phyloP scores from a whole-genome alignment of 2,888 invertebrate species.

The Drosophila merina region DNA sequence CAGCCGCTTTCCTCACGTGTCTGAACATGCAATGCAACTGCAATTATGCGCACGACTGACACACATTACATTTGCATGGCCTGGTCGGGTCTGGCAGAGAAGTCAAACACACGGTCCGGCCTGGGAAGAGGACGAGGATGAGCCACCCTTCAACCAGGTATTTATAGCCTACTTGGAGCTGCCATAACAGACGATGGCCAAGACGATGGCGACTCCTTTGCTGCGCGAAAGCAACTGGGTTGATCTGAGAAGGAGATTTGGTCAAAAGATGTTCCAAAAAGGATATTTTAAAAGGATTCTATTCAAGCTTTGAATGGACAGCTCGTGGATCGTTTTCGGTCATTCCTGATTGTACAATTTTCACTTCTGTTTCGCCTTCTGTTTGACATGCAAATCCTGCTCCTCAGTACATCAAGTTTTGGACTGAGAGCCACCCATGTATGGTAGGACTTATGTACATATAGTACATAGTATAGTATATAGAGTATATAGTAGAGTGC shows the following conservation, averaged over 20 bases:
- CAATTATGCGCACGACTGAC: slow-evolving; percentile 76
- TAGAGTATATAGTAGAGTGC: too few relatives aligned
- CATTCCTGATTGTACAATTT: slow-evolving; percentile 24
- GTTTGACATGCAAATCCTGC: slow-evolving; percentile 65
- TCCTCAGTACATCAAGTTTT: slow-evolving; percentile 32
- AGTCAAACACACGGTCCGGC: background rate
- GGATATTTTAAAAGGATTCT: background rate
- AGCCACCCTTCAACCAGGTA: slow-evolving; percentile 29
- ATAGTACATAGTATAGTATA: too few relatives aligned
- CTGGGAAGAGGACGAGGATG: too few relatives aligned
- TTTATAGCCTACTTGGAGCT: slow-evolving; percentile 72
- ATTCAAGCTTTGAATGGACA: background rate
- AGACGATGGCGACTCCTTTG: background rate
- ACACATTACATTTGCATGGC: slow-evolving; percentile 50
- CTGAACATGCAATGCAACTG: slow-evolving; percentile 66
- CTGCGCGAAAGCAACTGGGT: background rate
- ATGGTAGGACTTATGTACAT: too few relatives aligned
- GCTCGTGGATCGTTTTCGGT: too few relatives aligned
- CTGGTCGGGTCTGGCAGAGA: background rate
- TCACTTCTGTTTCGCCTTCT: slow-evolving; percentile 7
- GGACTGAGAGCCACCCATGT: too few relatives aligned
- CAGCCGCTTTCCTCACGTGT: slow-evolving; percentile 45
- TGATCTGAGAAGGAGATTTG: slow-evolving; percentile 9
- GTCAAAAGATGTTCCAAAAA: background rate
- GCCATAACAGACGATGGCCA: slow-evolving; percentile 7